A percentile compares a stretch with the other conserved stretches of the same genome.
These are phyloP conservation scores for Corythornis cristatus DNA, from an alignment of 2,113 vertebrate genomes.

Conservation along the genomic window DNA sequence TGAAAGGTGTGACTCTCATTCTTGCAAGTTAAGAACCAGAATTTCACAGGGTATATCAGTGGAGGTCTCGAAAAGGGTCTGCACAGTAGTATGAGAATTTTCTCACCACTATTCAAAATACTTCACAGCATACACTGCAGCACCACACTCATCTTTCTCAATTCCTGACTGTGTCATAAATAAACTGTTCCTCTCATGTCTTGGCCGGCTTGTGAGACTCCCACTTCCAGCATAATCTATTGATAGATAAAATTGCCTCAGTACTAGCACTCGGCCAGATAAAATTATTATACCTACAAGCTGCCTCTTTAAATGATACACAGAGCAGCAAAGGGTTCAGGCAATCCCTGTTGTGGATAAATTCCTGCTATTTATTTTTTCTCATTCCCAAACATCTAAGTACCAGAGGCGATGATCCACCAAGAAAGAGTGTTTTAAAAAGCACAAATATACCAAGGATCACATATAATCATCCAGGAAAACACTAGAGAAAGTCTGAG, in stretches of 20 bases:
- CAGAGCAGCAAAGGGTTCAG: neutral
- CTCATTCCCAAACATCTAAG: neutral
- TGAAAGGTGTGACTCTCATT: neutral
- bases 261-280: neutral
- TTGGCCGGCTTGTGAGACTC: neutral
- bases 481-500: neutral
- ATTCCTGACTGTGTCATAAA: neutral
- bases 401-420: neutral
- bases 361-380: conserved; percentile 24
- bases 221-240: neutral
- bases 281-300: neutral
- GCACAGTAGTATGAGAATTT: neutral
- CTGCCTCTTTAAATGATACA: neutral
- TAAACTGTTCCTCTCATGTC: neutral
- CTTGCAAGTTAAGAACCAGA: neutral
- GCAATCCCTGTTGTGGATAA: neutral
- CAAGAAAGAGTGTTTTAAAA: conserved; percentile 1
- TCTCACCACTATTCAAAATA: neutral
- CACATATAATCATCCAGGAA: neutral
- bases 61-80: neutral
- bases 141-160: neutral
- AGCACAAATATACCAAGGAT: neutral
- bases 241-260: neutral
- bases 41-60: neutral
- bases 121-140: neutral